Evolutionary conservation across 2,113 vertebrate genomes (phyloP).

Genomic region (Ammodytes dubius): DNA sequence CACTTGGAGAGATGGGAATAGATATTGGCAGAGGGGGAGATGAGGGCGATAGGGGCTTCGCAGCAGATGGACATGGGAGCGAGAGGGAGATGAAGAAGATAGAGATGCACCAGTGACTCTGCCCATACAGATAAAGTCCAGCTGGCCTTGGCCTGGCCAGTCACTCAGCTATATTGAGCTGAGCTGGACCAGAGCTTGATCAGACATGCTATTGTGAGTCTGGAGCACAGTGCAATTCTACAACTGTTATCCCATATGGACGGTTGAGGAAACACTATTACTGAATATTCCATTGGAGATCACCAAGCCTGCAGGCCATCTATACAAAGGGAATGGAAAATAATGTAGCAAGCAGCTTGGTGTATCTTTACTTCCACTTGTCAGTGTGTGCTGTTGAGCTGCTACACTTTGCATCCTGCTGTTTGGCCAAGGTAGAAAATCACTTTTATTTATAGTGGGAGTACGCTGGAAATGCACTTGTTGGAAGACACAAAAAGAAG

Average conservation of each 20-base stretch:
- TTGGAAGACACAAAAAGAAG: too few relatives aligned
- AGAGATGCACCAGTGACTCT: slow-evolving; percentile 47
- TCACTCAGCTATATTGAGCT: slow-evolving; percentile 41
- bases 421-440: neutral
- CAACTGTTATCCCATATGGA: slow-evolving; percentile 52
- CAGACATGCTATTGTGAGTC: slow-evolving; percentile 31
- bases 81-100: slow-evolving; percentile 46
- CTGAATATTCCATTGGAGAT: slow-evolving; percentile 10
- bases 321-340: neutral
- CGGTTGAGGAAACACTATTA: slow-evolving; percentile 27
- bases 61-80: slow-evolving; percentile 70
- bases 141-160: slow-evolving; percentile 56
- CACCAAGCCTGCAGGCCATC: slow-evolving; percentile 2
- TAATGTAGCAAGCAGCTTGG: neutral
- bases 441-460: neutral
- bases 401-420: neutral
- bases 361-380: neutral
- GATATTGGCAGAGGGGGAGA: slow-evolving; percentile 36
- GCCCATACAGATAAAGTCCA: slow-evolving; percentile 61
- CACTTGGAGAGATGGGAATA: slow-evolving; percentile 50
- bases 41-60: slow-evolving; percentile 44
- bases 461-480: too few relatives aligned
- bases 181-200: slow-evolving; percentile 41
- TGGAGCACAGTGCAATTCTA: slow-evolving; percentile 20
- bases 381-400: neutral